Percentiles rank a stretch among this genome's conserved stretches.
phyloP scores from a whole-genome alignment of 2,888 invertebrate species.

The Sylvicola cinctus region DNA sequence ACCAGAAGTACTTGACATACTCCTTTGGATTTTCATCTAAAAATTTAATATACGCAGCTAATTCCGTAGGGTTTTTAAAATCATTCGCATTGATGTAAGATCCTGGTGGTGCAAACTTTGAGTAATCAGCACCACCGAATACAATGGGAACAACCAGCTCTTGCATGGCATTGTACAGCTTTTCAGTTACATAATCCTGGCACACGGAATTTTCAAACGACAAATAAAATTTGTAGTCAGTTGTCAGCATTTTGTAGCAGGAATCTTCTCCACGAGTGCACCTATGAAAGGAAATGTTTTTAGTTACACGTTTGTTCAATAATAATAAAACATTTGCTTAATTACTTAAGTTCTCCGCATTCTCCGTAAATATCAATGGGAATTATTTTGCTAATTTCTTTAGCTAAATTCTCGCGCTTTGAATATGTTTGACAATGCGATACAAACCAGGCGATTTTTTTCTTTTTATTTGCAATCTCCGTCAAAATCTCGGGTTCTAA shows the following conservation, averaged over 20 bases:
- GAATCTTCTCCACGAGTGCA: slow-evolving; percentile 9
- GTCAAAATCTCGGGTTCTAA: not conserved
- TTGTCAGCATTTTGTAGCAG: slow-evolving; percentile 24
- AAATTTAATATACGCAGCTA: slow-evolving; percentile 32
- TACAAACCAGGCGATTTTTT: slow-evolving; percentile 34
- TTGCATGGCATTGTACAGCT: slow-evolving; percentile 20
- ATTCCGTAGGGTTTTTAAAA: slow-evolving; percentile 30
- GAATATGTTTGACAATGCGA: slow-evolving; percentile 30
- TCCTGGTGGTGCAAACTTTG: slow-evolving; percentile 32
- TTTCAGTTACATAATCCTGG: slow-evolving; percentile 47
- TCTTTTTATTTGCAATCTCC: slow-evolving; percentile 19
- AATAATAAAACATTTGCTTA: not conserved
- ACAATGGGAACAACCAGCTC: slow-evolving; percentile 37
- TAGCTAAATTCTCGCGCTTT: slow-evolving; percentile 23
- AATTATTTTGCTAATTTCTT: slow-evolving; percentile 32
- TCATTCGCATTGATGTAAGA: slow-evolving; percentile 44
- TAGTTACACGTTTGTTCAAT: not conserved
- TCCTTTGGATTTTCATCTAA: slow-evolving; percentile 26
- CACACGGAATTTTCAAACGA: slow-evolving; percentile 48
- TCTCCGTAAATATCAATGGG: slow-evolving; percentile 38
- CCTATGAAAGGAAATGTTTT: not conserved
- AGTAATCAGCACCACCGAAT: slow-evolving; percentile 43
- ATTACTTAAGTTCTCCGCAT: slow-evolving; percentile 29
- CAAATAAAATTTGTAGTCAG: slow-evolving; percentile 45
- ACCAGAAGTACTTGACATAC: slow-evolving; percentile 42